These are phyloP conservation scores for Uropsilus gracilis DNA, from an alignment of 2,113 vertebrate genomes.

Conservation along the genomic window DNA sequence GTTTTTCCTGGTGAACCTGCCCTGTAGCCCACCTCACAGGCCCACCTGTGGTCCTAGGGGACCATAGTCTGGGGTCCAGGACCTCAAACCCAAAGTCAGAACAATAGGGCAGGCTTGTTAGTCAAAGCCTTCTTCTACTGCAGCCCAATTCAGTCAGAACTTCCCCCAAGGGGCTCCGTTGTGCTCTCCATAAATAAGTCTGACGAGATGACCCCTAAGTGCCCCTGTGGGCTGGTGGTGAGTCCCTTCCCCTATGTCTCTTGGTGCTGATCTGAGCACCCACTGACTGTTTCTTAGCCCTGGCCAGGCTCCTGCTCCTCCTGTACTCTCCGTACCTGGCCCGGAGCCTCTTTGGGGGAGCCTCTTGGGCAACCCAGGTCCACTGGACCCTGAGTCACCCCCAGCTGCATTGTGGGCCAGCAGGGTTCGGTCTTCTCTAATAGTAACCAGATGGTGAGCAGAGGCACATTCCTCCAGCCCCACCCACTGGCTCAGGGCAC, in stretches of 20 bases:
- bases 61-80: accelerated
- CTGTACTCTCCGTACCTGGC: too few species aligned
- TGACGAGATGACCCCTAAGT: background rate
- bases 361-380: background rate
- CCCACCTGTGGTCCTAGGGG: accelerated
- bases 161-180: background rate
- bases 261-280: background rate
- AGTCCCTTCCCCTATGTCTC: background rate
- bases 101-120: accelerated
- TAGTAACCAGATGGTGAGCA: background rate
- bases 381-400: too few species aligned
- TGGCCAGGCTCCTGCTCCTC: background rate
- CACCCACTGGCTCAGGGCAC: background rate
- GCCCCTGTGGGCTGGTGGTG: too few species aligned
- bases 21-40: accelerated
- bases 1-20: accelerated
- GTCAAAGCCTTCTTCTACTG: background rate
- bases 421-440: background rate
- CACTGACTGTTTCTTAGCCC: background rate
- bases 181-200: background rate
- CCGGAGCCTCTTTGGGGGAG: background rate
- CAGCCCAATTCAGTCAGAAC: accelerated
- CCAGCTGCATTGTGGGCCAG: too few species aligned
- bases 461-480: accelerated
- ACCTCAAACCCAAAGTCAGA: too few species aligned